Evolutionary conservation across 2,113 vertebrate genomes (phyloP).

Genomic region (Copsychus sechellarum): DNA sequence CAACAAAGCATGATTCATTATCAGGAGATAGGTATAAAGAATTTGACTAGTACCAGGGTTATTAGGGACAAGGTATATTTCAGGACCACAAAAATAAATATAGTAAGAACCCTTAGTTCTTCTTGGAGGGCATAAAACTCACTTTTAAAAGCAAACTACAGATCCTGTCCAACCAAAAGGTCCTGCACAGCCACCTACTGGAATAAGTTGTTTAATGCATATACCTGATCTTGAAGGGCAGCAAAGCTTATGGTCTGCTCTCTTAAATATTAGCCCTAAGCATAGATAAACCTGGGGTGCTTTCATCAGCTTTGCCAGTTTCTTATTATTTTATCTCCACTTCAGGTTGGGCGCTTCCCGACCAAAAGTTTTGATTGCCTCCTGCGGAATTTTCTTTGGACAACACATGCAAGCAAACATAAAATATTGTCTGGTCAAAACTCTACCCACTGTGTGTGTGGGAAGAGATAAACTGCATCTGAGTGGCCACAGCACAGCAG

Average conservation of each 20-base stretch:
- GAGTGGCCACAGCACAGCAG: not conserved
- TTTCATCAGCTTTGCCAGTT: not conserved
- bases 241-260: not conserved
- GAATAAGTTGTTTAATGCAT: not conserved
- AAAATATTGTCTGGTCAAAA: not conserved
- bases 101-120: not conserved
- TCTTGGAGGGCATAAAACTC: not conserved
- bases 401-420: not conserved
- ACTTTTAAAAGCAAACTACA: not conserved
- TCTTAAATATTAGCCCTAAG: not conserved
- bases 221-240: not conserved
- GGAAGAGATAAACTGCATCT: not conserved
- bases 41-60: not conserved
- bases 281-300: not conserved
- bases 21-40: not conserved
- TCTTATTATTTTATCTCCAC: not conserved
- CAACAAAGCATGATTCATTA: not conserved
- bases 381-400: not conserved
- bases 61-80: not conserved
- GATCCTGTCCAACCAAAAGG: not conserved
- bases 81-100: not conserved
- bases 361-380: not conserved
- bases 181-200: not conserved
- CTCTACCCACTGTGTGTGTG: fast-evolving
- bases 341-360: not conserved